Evolutionary conservation across 2,113 vertebrate species (phyloP).

Genomic region (Puntigrus tetrazona): DNA sequence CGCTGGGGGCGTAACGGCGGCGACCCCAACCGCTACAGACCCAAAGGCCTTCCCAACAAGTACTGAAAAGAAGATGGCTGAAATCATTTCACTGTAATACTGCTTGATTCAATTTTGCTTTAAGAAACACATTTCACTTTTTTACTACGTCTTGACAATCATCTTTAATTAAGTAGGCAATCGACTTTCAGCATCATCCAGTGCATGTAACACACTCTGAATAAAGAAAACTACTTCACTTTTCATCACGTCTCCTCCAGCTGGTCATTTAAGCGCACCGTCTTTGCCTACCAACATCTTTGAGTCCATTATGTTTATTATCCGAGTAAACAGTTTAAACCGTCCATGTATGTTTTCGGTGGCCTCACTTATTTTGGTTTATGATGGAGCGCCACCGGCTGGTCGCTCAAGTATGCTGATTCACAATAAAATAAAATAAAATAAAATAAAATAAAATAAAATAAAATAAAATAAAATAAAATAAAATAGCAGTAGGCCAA

Average conservation of each 20-base stretch:
- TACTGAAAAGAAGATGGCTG: conserved; percentile 20
- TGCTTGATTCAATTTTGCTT: not conserved
- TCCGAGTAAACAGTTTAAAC: no score
- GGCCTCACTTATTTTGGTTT: not conserved
- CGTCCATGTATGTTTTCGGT: not conserved
- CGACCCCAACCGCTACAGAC: conserved; percentile 60
- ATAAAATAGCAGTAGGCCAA: no score
- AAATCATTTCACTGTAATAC: not conserved
- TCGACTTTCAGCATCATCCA: not conserved
- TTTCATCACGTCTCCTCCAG: not conserved
- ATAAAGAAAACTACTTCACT: not conserved
- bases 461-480: no score
- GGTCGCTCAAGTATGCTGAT: not conserved
- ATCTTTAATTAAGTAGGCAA: not conserved
- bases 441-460: no score
- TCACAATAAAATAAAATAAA: no score
- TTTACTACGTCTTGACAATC: not conserved
- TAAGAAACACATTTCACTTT: not conserved
- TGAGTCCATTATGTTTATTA: no score
- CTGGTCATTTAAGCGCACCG: not conserved
- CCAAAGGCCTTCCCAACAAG: conserved; percentile 19
- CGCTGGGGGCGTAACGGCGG: conserved; percentile 45
- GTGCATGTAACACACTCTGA: not conserved
- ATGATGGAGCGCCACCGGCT: not conserved
- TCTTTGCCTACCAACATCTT: not conserved